Base-by-base conservation (phyloP, 1,140 invertebrate species). In the Anagrus nilaparvatae region DNA sequence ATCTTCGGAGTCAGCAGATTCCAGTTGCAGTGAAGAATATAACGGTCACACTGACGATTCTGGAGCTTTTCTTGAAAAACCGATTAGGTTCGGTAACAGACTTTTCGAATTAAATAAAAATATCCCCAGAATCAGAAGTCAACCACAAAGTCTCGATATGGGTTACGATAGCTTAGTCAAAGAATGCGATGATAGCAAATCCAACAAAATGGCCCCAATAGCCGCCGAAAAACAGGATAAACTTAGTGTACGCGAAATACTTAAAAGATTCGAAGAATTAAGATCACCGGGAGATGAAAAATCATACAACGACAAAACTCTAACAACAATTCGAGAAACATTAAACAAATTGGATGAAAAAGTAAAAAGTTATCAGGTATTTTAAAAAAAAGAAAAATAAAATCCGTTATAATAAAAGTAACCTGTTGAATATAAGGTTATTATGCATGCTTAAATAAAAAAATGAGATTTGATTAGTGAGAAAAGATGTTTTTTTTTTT, bases 191-290 rank as follows among this genome's bases (percentile, higher is more conserved):
- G 44, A 43, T 5, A 17, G 39, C 4, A 41, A 46, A 27, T 30
- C 40, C 8, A 37, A 34, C 2, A 42, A 41, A 13, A 46, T 32
- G 37, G 39, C 31, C 5, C 40, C 37, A 1, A 40, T 40, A n/a
- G 21, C 19, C 12, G 21, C 23, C 13, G 82, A 87, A 56, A 82
- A 87, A 50, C 75, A 74, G 6, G 82, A 84, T 56, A 84, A 85
- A 65, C 72, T 85, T 44, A 84, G 82, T 43, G 83, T 87, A 21
- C 79, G 81, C 49, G 82, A 84, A 51, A 85, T 87, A 47, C 63
- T 87, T 39, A 81, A 81, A 21, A 71, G 82, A 34, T 85, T 87
- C 59, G 83, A 87, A 54, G 84, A 83, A 58, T 69, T 86, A 31
- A 73, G 71, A 31, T 52, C 61, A 10, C 63, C 65, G 20, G 41